Evolutionary conservation across 2,888 invertebrate species (phyloP).

Genomic region (Pelosia muscerda): DNA sequence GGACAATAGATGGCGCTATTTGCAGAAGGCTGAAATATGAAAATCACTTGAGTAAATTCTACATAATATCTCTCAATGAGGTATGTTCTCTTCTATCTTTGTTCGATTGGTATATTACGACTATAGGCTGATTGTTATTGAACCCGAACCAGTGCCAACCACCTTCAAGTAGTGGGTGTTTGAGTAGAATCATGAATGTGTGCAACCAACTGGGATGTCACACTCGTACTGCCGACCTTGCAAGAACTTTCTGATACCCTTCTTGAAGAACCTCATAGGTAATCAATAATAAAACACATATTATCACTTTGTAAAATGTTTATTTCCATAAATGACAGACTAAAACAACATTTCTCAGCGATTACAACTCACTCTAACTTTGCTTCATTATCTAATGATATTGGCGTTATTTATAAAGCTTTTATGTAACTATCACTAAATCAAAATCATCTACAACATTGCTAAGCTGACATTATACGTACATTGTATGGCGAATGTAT

Average conservation of each 20-base stretch:
- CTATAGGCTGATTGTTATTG: no score
- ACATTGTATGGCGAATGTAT: conserved; percentile 43
- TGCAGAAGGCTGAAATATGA: no score
- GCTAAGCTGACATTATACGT: conserved; percentile 44
- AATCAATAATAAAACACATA: conserved; percentile 39
- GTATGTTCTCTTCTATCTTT: no score
- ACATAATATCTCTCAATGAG: no score
- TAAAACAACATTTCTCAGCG: conserved; percentile 76
- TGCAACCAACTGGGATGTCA: no score
- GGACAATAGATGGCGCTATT: conserved; percentile 48
- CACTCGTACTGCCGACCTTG: no score
- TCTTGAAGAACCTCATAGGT: neutral
- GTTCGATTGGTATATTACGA: no score
- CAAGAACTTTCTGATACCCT: no score
- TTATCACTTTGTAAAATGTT: conserved; percentile 71
- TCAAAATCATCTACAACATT: conserved; percentile 46
- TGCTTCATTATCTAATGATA: conserved; percentile 60
- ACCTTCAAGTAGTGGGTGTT: no score
- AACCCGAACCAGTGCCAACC: no score
- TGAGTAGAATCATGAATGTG: no score
- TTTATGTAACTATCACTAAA: conserved; percentile 46
- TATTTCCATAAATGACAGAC: conserved; percentile 78
- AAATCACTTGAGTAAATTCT: no score
- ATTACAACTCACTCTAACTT: conserved; percentile 72
- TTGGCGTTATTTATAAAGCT: conserved; percentile 75